phyloP scores from a whole-genome alignment of 2,113 vertebrate genomes.

The Saccopteryx bilineata region DNA sequence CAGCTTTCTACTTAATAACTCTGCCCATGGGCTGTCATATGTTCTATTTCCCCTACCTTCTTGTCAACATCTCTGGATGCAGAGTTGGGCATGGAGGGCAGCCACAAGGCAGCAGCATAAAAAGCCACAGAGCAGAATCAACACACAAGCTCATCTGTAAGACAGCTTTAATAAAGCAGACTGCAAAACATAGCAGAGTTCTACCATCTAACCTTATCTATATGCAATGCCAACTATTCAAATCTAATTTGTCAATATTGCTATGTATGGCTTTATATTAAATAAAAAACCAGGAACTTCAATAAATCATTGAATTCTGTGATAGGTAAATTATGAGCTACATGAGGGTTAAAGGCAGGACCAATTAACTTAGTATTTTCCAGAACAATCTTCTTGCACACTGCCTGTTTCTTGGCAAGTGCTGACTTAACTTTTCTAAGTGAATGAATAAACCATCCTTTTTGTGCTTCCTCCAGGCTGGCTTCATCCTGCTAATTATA shows the following conservation, averaged over 20 bases:
- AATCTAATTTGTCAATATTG: background rate
- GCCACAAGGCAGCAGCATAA: background rate
- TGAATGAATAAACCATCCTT: background rate
- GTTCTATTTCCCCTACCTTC: background rate
- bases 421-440: background rate
- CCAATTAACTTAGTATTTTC: background rate
- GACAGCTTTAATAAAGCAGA: background rate
- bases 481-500: slow-evolving; percentile 37
- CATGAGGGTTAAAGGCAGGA: background rate
- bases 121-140: background rate
- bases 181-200: background rate
- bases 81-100: background rate
- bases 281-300: background rate
- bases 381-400: background rate
- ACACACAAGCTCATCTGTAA: background rate
- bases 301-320: background rate
- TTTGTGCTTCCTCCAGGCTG: background rate
- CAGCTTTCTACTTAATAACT: background rate
- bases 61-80: background rate
- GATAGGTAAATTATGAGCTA: background rate
- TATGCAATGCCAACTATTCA: background rate
- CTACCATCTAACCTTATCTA: background rate
- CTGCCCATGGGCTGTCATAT: background rate
- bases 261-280: background rate
- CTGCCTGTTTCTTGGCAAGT: background rate